Evolutionary conservation across 37 sponge, comb jelly and placozoan species (phyloP), one percentile per base, ranked within the genome.

Genomic region (Theonella swinhoei): DNA sequence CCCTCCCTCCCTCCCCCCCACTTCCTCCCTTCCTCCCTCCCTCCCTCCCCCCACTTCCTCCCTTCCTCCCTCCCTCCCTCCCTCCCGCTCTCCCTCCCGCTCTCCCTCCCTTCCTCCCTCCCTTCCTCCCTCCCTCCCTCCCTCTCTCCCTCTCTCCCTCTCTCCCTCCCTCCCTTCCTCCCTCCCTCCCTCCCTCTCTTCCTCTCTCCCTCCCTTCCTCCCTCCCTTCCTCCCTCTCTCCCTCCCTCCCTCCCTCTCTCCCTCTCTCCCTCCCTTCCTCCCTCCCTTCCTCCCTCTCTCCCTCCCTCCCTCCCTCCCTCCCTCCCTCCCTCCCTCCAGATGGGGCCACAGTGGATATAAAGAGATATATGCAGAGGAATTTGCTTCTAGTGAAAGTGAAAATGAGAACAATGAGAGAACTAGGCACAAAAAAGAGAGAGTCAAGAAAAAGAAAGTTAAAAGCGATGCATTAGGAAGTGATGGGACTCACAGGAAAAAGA

Each of bases 341-440:
- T 92, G 92, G 92, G 92, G 92, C 28, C 92, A 92, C 68, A 80
- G 84, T 68, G 92, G 92, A 1, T 92, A 84, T 76, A 92, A 87
- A 74, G 92, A 92, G 64, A 81, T 75, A 25, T 73, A 92, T 80
- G 88, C 92, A 33, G 92, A 92, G 60, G 92, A 92, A 23, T 92
- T 92, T 74, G 76, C 42, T 4, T 81, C 83, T n/a, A 38, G 76
- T 36, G 71, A 70, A 32, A 74, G 79, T 17, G 79, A 84, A 43
- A 20, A 70, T 31, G 77, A 76, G 32, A 36, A 76, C 11, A 26
- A 20, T 2, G 35, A 11, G 39, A 71, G 41, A 36, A 31, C 36
- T 38, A 71, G 34, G 17, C 72, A 31, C 72, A 71, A 35, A 30
- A n/a, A n/a, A n/a, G n/a, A n/a, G n/a, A n/a, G n/a, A n/a, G n/a